Evolutionary conservation across 2,113 vertebrate genomes (phyloP).

Genomic region (Trematomus loennbergii): DNA sequence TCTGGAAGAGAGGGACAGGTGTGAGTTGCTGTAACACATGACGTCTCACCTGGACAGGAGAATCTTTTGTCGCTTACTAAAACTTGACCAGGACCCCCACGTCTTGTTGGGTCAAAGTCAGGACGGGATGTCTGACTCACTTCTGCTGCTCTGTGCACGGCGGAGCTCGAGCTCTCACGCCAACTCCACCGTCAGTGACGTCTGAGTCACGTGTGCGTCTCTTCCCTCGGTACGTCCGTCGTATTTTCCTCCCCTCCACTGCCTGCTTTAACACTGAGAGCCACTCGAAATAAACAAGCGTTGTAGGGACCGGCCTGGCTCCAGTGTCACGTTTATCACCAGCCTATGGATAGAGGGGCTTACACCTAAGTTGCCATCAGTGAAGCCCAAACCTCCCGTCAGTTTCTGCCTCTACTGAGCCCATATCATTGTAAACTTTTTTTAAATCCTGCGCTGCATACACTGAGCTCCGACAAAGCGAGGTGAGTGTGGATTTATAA

Average conservation of each 20-base stretch:
- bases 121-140: constrained; percentile 43
- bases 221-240: constrained; percentile 81
- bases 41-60: not conserved
- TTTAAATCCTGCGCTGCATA: constrained; percentile 39
- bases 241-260: constrained; percentile 82
- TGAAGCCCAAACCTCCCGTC: constrained; percentile 70
- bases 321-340: constrained; percentile 66
- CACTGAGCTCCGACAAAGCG: constrained; percentile 51
- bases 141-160: constrained; percentile 47
- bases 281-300: constrained; percentile 80
- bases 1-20: constrained; percentile 73
- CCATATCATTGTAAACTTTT: constrained; percentile 74
- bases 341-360: constrained; percentile 63
- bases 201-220: constrained; percentile 82
- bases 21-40: constrained; percentile 37
- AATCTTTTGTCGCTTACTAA: too few species aligned
- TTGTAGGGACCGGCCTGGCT: constrained; percentile 49
- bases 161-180: constrained; percentile 75
- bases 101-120: constrained; percentile 11
- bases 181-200: constrained; percentile 84
- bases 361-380: constrained; percentile 77
- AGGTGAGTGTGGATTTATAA: constrained; percentile 78
- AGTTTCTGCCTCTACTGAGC: constrained; percentile 62
- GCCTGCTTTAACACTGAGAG: constrained; percentile 66
- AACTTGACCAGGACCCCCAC: not conserved